Percentiles rank a stretch among this genome's conserved stretches.
phyloP scores from a whole-genome alignment of 2,888 invertebrate species.

The Dioctria linearis region DNA sequence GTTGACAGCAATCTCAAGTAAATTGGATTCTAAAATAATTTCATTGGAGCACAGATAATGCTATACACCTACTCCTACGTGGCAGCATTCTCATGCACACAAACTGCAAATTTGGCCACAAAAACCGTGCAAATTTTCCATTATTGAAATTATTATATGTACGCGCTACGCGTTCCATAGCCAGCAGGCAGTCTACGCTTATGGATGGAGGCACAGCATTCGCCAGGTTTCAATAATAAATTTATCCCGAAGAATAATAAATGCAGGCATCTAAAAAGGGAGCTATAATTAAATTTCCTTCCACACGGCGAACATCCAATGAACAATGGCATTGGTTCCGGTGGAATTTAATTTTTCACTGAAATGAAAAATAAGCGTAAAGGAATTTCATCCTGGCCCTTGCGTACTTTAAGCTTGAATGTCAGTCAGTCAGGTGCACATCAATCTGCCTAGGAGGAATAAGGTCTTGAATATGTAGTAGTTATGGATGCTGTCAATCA shows the following conservation, averaged over 20 bases:
- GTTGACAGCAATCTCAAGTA: no score
- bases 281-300: conserved; percentile 36
- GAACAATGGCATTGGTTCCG: neutral
- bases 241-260: conserved; percentile 26
- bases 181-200: neutral
- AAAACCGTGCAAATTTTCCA: conserved; percentile 20
- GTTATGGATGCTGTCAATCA: no score
- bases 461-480: no score
- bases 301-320: neutral
- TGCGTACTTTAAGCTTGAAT: no score
- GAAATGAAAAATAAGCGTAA: neutral
- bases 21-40: no score
- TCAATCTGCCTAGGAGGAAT: no score
- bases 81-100: neutral
- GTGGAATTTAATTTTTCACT: conserved; percentile 21
- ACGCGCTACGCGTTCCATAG: neutral
- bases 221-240: conserved; percentile 2
- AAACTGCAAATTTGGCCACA: conserved; percentile 4
- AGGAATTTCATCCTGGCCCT: no score
- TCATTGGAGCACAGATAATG: no score
- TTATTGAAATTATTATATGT: conserved; percentile 8
- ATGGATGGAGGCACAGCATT: neutral
- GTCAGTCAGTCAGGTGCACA: no score
- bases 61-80: no score
- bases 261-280: conserved; percentile 8